Base-by-base conservation (phyloP, 2,888 invertebrate genomes). In the Lithophane leautieri region DNA sequence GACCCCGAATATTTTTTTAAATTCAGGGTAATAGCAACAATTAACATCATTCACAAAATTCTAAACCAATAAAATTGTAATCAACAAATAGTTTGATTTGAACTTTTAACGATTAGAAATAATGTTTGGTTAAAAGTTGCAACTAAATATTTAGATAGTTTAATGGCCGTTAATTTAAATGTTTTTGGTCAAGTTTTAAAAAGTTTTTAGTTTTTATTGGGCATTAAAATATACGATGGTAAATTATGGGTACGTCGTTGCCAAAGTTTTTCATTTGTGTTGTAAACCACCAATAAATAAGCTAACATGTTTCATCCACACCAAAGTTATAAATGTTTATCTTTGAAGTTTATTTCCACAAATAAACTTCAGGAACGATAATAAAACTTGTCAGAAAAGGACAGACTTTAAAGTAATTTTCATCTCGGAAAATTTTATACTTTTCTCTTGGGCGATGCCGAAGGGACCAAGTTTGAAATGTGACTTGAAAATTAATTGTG, bases 341-440 rank as follows among this genome's bases (percentile, higher is more conserved):
- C 70, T 40, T 61, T 54, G 8, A 69, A 42, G 61, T 78, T 69
- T 42, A 79, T 56, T 62, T 16, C 16, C 47, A 56, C 4, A 77
- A 70, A 77, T 50, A 70, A 69, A 78, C 54, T 62, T 56, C 12
- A 58, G 25, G 9, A 14, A 44, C 12, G 42, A 44, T 67, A 56
- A 56, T 50, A 76, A 68, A 69, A 62, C n/a, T 70, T 70, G 42
- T 16, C 61, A 70, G 52, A 56, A 47, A 40, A 42, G 19, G 54
- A 47, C 25, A 28, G 69, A 50, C 40, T 56, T 42, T 56, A 50
- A 58, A 71, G 28, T 16, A 44, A 42, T 79, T 79, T 78, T 63
- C 62, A n/a, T 70, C 22, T 63, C 9, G 14, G 54, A 42, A n/a
- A 50, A 50, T 70, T 50, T 69, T 0, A 16, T 56, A 79, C 19